A percentile compares a stretch with the other conserved stretches of the same genome.
Conservation (phyloP, 2,888 invertebrate species). For the Adelphocoris suturalis region DNA sequence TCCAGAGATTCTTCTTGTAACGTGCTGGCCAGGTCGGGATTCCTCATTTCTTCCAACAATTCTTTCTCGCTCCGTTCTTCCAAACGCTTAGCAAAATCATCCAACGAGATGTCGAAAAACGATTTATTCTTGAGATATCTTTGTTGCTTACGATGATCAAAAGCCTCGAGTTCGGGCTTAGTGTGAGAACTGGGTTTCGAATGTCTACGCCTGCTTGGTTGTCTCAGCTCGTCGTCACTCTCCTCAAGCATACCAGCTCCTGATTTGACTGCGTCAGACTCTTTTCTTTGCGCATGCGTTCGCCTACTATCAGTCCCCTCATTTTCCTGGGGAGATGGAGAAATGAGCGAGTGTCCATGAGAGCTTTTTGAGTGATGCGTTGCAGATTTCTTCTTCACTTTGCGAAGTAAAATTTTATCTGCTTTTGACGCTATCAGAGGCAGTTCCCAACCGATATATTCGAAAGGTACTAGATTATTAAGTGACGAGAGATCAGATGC, state of each 20-base stretch:
- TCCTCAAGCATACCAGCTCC: background rate
- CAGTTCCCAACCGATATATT: slow-evolving; percentile 50
- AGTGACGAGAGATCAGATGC: background rate
- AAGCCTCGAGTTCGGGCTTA: background rate
- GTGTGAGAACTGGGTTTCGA: background rate
- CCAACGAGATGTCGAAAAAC: slow-evolving; percentile 22
- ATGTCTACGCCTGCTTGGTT: background rate
- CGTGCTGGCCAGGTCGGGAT: slow-evolving; percentile 18
- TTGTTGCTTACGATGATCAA: background rate
- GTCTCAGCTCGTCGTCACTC: slow-evolving; percentile 15
- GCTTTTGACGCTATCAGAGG: slow-evolving; percentile 39
- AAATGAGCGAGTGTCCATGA: background rate
- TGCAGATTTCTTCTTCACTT: background rate
- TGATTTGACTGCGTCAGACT: background rate
- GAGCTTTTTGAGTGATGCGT: background rate
- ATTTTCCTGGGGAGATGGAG: background rate
- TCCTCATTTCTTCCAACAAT: slow-evolving; percentile 41
- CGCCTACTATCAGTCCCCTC: background rate
- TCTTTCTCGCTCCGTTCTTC: background rate
- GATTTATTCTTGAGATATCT: slow-evolving; percentile 20
- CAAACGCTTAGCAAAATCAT: slow-evolving; percentile 30
- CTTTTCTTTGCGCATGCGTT: background rate
- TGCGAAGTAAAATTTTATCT: slow-evolving; percentile 54
- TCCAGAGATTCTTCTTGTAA: slow-evolving; percentile 7
- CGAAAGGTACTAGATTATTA: slow-evolving; percentile 9